A percentile compares a stretch with the other conserved stretches of the same genome.
phyloP scores from a whole-genome alignment of 2,797 vertebrate genomes.

The Leptatherina wallacei region DNA sequence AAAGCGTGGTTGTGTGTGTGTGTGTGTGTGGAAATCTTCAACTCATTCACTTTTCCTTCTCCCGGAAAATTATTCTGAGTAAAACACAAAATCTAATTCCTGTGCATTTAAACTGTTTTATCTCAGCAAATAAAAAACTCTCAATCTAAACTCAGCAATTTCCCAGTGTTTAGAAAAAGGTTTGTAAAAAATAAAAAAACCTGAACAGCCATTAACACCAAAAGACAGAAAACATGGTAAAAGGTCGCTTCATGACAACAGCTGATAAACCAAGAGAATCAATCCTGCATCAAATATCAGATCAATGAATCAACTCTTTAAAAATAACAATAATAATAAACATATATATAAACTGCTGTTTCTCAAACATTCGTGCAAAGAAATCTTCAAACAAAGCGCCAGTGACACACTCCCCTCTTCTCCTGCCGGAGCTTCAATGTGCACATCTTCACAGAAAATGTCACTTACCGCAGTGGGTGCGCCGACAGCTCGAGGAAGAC shows the following conservation, averaged over 20 bases:
- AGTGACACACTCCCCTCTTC: slow-evolving; percentile 10
- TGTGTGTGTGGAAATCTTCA: background rate
- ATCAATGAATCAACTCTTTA: background rate
- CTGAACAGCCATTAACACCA: background rate
- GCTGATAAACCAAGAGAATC: background rate
- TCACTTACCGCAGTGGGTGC: slow-evolving; percentile 67
- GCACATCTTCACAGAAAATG: slow-evolving; percentile 23
- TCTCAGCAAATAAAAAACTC: background rate
- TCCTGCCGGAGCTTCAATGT: background rate
- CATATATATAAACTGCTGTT: no score
- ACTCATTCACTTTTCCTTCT: background rate
- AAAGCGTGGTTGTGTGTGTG: background rate
- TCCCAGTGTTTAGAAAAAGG: background rate
- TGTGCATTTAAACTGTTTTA: background rate
- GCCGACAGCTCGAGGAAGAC: slow-evolving; percentile 27
- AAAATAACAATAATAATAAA: background rate
- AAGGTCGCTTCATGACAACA: slow-evolving; percentile 4
- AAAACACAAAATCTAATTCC: accelerated
- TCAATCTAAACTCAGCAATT: background rate
- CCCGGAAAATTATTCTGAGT: background rate
- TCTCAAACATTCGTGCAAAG: slow-evolving; percentile 8
- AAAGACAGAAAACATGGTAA: slow-evolving; percentile 12
- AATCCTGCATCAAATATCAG: background rate
- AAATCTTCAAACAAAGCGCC: slow-evolving; percentile 54
- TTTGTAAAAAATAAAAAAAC: background rate